Base-by-base conservation (phyloP, 2,113 vertebrate genomes). In the Bujurquina vittata region DNA sequence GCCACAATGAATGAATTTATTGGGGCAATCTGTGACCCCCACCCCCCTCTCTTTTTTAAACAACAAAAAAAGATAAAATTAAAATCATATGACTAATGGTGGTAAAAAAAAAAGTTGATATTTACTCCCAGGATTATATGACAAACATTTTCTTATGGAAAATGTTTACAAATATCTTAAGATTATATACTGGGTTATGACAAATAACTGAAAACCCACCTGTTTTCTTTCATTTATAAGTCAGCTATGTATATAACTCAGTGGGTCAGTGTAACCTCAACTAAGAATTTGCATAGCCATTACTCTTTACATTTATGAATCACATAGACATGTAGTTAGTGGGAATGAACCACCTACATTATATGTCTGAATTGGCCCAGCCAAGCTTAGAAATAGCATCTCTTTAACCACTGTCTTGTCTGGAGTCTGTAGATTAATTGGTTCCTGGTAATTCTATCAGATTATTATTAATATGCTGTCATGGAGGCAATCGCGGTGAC, bases 391-490 rank as follows among this genome's bases (percentile, higher is more conserved):
- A 84, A 82, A 80, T 77, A 85, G 79, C 61, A 79, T 91, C 78
- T 88, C 83, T 91, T 91, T 89, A 92, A 92, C 87, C 61, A 82
- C 86, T 46, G 35, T 81, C 85, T 85, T 84, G 85, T 88, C 60
- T 84, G 65, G 15, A 63, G 89, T 77, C 89, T 80, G 76, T 69
- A 88, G 80, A 93, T 94, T 93, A 95, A 95, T 93, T 95, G 93
- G 87, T 88, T 95, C 88, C 86, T 83, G 75, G 91, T 95, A 94
- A 95, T 95, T 94, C 92, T 82, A 90, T 94, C 90, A 94, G 90
- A 95, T 95, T 95, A 94, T 90, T 90, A 95, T 94, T 96, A 95
- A 95, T 94, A 94, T 55, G 57, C 82, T 90, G 83, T 94, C 90
- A 88, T 92, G 57, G 77, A 86, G 65, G 91, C 49, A 82, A 86